Conservation (phyloP, 2,113 vertebrate species). For the Zingel zingel region DNA sequence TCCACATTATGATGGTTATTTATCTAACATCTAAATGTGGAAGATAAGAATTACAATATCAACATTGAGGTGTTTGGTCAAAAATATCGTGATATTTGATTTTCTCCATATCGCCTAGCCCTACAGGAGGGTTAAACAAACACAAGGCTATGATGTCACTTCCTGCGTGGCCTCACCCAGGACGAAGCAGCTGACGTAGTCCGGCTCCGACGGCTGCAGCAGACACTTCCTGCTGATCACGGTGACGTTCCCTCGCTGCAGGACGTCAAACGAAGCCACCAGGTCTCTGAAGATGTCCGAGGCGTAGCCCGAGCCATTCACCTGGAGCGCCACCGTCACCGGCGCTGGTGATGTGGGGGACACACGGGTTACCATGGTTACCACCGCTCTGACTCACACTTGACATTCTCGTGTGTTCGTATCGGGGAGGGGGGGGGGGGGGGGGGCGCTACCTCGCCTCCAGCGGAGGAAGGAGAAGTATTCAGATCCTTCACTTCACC, state of each 20-base stretch:
- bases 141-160: background rate
- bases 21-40: no score
- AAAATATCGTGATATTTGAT: no score
- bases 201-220: slow-evolving; percentile 82
- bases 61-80: no score
- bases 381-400: background rate
- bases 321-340: slow-evolving; percentile 62
- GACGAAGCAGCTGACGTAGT: slow-evolving; percentile 62
- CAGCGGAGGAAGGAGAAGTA: no score
- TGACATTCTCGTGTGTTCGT: no score
- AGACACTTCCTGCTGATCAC: slow-evolving; percentile 88
- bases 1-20: no score
- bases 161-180: slow-evolving; percentile 49
- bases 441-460: no score
- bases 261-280: slow-evolving; percentile 83
- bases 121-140: no score
- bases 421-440: no score
- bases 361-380: background rate
- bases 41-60: no score
- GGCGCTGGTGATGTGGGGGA: slow-evolving; percentile 81
- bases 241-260: slow-evolving; percentile 89
- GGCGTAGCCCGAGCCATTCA: slow-evolving; percentile 87
- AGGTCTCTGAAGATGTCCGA: slow-evolving; percentile 89
- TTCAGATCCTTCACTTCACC: no score
- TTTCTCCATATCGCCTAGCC: no score